A percentile compares a stretch with the other conserved stretches of the same genome.
Conservation (phyloP, 2,113 vertebrate species). For the Nycticebus coucang region DNA sequence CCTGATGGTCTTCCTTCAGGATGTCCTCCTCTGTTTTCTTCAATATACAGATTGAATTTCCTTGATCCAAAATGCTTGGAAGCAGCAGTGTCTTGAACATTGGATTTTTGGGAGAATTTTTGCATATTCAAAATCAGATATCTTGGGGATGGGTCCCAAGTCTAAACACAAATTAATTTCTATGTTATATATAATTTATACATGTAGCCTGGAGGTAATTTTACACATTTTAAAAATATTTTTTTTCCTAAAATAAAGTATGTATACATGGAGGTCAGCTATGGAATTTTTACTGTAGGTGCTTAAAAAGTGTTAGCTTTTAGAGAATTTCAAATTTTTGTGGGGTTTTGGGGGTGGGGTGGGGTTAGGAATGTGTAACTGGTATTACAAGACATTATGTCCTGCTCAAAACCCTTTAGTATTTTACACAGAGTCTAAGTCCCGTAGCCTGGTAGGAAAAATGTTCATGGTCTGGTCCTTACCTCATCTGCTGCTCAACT, state of each 20-base stretch:
- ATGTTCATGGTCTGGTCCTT: no score
- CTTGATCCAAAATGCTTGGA: background rate
- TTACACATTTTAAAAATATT: background rate
- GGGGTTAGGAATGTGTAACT: background rate
- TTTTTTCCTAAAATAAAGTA: background rate
- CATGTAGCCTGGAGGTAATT: background rate
- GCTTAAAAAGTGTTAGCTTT: background rate
- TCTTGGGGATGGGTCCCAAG: background rate
- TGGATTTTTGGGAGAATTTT: background rate
- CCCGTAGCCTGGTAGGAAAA: no score
- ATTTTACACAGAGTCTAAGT: background rate
- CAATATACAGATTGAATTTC: no score
- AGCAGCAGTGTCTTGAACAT: background rate
- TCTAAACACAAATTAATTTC: background rate
- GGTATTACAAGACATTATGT: background rate
- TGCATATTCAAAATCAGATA: background rate
- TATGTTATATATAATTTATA: background rate
- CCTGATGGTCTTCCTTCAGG: no score
- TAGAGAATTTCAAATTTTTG: no score
- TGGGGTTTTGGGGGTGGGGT: background rate
- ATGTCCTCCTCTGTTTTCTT: no score
- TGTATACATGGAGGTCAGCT: background rate
- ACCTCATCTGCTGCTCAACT: no score
- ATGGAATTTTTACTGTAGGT: background rate
- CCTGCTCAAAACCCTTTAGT: background rate